These are phyloP conservation scores for Protobothrops mucrosquamatus DNA, from an alignment of 2,113 vertebrate species.

Conservation along the genomic window DNA sequence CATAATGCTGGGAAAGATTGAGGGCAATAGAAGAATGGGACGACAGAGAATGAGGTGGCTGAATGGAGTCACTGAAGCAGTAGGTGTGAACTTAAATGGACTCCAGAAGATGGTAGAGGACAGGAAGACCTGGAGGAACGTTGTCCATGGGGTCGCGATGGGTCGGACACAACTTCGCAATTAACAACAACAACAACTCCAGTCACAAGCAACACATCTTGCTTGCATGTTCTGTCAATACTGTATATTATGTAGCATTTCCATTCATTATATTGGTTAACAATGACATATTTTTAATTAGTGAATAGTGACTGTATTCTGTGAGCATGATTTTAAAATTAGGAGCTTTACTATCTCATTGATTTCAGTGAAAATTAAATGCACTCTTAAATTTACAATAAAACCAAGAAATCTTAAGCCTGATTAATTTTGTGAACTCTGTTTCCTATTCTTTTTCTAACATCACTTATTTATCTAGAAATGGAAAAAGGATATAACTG, in stretches of 20 bases:
- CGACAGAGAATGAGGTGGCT: too few species aligned
- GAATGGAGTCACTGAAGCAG: too few species aligned
- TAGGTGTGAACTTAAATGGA: too few species aligned
- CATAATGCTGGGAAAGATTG: too few species aligned
- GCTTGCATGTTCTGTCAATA: background rate
- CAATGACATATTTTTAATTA: slow-evolving; percentile 46
- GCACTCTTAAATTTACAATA: background rate
- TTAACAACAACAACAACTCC: background rate
- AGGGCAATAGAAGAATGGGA: too few species aligned
- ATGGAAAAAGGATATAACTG: background rate
- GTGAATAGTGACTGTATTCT: slow-evolving; percentile 44
- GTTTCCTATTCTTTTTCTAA: background rate
- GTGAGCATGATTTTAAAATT: background rate
- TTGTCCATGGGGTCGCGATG: too few species aligned
- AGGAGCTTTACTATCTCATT: background rate
- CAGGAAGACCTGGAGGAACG: too few species aligned
- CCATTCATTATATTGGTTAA: background rate
- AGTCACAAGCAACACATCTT: background rate
- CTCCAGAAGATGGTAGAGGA: too few species aligned
- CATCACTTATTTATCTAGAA: background rate
- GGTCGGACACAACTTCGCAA: too few species aligned
- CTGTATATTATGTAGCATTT: background rate
- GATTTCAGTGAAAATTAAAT: background rate
- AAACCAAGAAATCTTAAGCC: background rate
- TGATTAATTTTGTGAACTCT: background rate